Evolutionary conservation across 92 coral and sea anemone genomes (phyloP).

Genomic region (Epizoanthus illoricatus): DNA sequence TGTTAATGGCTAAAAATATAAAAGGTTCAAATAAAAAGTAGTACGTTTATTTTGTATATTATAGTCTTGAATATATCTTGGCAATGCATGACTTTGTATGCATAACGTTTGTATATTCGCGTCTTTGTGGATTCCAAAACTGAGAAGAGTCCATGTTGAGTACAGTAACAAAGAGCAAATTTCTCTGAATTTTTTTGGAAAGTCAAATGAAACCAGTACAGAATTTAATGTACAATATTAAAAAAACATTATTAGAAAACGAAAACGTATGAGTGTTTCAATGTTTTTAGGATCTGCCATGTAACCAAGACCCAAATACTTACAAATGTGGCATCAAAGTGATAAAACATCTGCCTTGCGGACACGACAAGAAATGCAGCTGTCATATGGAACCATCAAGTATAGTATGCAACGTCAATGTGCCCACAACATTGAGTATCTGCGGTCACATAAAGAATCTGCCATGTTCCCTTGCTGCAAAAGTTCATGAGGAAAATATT

Average conservation of each 20-base stretch:
- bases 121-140: background rate
- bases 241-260: too few species aligned
- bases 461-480: conserved; percentile 6
- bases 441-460: conserved; percentile 51
- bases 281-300: conserved; percentile 26
- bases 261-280: too few species aligned
- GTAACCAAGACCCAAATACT: conserved; percentile 18
- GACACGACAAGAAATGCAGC: conserved; percentile 41
- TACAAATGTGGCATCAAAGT: conserved; percentile 23
- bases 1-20: too few species aligned
- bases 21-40: too few species aligned
- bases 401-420: conserved; percentile 33
- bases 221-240: background rate
- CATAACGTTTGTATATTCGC: background rate
- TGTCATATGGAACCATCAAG: conserved; percentile 39
- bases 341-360: conserved; percentile 47
- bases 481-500: background rate
- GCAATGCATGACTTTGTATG: too few species aligned
- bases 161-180: background rate
- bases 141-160: background rate
- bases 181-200: too few species aligned
- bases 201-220: background rate
- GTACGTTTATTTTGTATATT: background rate
- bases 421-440: conserved; percentile 11
- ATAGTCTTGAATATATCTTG: too few species aligned